Evolutionary conservation across 2,888 invertebrate genomes (phyloP).

Genomic region (Aradus depressus): DNA sequence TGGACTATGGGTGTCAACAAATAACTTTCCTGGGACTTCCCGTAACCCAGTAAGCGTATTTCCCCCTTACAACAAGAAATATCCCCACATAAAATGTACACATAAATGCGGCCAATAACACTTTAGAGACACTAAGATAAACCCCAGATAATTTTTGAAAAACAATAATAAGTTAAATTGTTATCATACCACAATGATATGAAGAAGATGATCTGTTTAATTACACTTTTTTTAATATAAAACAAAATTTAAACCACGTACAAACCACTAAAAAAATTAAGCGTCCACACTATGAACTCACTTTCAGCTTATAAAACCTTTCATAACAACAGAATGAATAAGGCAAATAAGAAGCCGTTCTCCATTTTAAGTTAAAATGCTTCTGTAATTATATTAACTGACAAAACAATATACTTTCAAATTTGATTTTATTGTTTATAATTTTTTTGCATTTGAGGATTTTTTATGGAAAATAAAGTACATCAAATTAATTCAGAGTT

Average conservation of each 20-base stretch:
- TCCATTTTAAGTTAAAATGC: not conserved
- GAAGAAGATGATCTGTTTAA: no score
- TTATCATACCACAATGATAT: no score
- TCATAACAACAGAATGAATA: conserved; percentile 12
- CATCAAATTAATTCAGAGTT: no score
- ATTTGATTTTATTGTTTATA: no score
- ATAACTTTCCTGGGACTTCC: conserved; percentile 4
- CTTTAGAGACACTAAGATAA: no score
- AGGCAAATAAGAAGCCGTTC: conserved; percentile 16
- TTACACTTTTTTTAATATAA: no score
- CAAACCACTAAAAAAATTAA: conserved; percentile 1
- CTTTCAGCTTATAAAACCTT: not conserved
- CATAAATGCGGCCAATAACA: no score
- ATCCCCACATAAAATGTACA: not conserved
- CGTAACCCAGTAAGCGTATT: conserved; percentile 4
- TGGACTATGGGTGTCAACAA: conserved; percentile 16
- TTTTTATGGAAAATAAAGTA: no score
- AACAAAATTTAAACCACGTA: not conserved
- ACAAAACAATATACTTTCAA: no score
- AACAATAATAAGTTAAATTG: no score
- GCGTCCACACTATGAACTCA: conserved; percentile 3
- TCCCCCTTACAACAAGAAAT: not conserved
- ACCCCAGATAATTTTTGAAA: no score
- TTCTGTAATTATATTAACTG: not conserved
- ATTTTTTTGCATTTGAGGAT: no score